Percentiles rank a stretch among this genome's conserved stretches.
phyloP scores from a whole-genome alignment of 2,113 vertebrate species.

The Thunnus maccoyii region DNA sequence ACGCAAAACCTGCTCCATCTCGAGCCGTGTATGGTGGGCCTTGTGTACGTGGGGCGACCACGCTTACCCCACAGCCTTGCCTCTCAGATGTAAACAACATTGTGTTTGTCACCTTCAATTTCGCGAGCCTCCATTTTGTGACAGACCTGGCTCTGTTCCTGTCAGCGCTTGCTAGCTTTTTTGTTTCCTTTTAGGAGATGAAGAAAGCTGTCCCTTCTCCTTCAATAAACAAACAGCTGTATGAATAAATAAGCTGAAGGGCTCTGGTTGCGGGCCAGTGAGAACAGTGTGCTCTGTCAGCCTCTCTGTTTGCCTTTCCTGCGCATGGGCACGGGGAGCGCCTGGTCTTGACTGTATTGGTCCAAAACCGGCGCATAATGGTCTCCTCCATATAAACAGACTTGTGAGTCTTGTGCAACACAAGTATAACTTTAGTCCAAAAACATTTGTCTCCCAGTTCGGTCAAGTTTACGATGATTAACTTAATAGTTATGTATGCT shows the following conservation, averaged over 20 bases:
- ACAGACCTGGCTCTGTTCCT: slow-evolving; percentile 78
- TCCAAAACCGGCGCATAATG: slow-evolving; percentile 57
- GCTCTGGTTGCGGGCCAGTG: slow-evolving; percentile 67
- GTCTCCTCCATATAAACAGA: slow-evolving; percentile 53
- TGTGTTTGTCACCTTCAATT: slow-evolving; percentile 83
- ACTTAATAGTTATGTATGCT: slow-evolving; percentile 27
- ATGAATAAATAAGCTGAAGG: slow-evolving; percentile 81
- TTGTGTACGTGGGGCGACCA: slow-evolving; percentile 55
- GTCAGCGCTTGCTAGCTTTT: slow-evolving; percentile 61
- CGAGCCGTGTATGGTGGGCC: slow-evolving; percentile 49
- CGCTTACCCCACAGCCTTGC: slow-evolving; percentile 24
- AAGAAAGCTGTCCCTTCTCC: slow-evolving; percentile 75
- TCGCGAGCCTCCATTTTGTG: slow-evolving; percentile 67
- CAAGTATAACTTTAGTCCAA: slow-evolving; percentile 16
- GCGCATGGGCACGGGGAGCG: slow-evolving; percentile 44
- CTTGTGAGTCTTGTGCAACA: slow-evolving; percentile 47
- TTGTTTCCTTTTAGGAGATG: slow-evolving; percentile 75
- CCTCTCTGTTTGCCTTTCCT: slow-evolving; percentile 69
- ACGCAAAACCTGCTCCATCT: slow-evolving; percentile 44
- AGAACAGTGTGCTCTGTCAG: slow-evolving; percentile 72
- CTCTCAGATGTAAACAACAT: slow-evolving; percentile 76
- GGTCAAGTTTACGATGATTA: slow-evolving; percentile 15
- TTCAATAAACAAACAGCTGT: slow-evolving; percentile 82
- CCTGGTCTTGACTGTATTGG: slow-evolving; percentile 51
- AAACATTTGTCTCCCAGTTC: slow-evolving; percentile 39